phyloP scores from a whole-genome alignment of 2,113 vertebrate species.

The Oenanthe melanoleuca region DNA sequence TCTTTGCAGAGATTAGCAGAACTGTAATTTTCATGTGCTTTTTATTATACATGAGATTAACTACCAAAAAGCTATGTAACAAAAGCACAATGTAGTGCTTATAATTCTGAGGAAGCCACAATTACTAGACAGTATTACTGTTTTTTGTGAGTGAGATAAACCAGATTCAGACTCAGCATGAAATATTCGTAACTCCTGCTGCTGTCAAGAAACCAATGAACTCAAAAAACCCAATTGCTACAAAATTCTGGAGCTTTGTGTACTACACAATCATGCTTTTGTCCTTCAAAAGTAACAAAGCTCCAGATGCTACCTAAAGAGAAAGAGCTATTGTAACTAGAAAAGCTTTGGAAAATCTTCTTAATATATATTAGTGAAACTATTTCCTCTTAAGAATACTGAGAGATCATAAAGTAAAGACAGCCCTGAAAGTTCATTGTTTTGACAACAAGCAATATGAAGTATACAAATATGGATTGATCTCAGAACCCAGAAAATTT shows the following conservation, averaged over 20 bases:
- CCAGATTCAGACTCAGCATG: not conserved
- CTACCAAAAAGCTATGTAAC: not conserved
- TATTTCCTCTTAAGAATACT: not conserved
- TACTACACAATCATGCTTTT: not conserved
- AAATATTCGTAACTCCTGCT: not conserved
- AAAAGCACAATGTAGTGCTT: not conserved
- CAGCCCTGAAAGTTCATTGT: not conserved
- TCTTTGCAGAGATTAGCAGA: not conserved
- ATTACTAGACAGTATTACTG: not conserved
- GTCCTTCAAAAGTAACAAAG: not conserved
- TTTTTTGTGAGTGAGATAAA: not conserved
- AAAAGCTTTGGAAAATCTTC: not conserved
- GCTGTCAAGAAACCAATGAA: not conserved
- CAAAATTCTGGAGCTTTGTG: not conserved
- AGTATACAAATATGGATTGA: not conserved
- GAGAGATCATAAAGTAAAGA: not conserved
- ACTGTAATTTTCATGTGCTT: not conserved
- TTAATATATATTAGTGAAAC: not conserved
- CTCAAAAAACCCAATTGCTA: not conserved
- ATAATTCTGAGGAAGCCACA: not conserved
- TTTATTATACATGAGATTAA: slow-evolving; percentile 15
- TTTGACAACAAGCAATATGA: not conserved
- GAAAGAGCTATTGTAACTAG: not conserved
- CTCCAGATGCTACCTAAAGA: not conserved
- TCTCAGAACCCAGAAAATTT: not conserved